phyloP scores from a whole-genome alignment of 2,888 invertebrate genomes.

The Protonemura montana region DNA sequence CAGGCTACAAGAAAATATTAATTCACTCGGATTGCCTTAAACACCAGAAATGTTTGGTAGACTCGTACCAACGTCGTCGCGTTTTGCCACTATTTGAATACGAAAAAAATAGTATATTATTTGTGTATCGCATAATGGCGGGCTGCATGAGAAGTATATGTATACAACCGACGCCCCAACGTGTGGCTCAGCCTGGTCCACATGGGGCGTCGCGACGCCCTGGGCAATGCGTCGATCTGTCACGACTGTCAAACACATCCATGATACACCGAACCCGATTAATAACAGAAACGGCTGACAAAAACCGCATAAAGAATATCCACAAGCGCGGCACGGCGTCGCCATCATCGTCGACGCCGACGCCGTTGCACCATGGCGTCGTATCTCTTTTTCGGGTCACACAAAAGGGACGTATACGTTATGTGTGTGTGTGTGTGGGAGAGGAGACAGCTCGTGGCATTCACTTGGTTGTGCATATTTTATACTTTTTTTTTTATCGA shows the following conservation, averaged over 20 bases:
- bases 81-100: not conserved
- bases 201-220: not conserved
- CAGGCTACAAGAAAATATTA: not conserved
- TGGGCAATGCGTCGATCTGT: conserved; percentile 23
- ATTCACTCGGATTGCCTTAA: not conserved
- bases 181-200: not conserved
- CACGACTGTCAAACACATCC: conserved; percentile 35
- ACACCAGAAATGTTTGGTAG: not conserved
- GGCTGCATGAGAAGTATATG: not conserved
- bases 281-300: conserved; percentile 27
- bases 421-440: not conserved
- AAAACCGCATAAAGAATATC: conserved; percentile 33
- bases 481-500: conserved; percentile 41
- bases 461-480: conserved; percentile 30
- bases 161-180: not conserved
- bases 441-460: conserved; percentile 4
- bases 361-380: not conserved
- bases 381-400: not conserved
- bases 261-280: conserved; percentile 30
- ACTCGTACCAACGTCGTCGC: not conserved
- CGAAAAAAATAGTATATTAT: not conserved
- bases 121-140: not conserved
- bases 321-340: not conserved
- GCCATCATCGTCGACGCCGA: not conserved
- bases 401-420: not conserved